Conservation (phyloP, 1,140 invertebrate genomes). For the Bombus vancouverensis region DNA sequence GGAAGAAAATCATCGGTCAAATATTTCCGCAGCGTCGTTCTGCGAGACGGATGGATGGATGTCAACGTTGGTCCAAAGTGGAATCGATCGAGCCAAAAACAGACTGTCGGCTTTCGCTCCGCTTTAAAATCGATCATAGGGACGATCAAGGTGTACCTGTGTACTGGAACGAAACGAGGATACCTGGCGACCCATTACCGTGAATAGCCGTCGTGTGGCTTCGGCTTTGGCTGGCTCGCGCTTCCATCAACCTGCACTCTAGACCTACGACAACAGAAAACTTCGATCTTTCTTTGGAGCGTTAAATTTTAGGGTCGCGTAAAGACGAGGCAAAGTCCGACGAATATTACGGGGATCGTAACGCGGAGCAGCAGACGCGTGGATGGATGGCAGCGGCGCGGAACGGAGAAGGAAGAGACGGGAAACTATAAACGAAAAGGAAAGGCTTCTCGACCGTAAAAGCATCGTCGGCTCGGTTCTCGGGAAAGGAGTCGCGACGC, state of each 20-base stretch:
- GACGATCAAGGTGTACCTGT: neutral
- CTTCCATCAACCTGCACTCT: no score
- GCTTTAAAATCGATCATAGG: neutral
- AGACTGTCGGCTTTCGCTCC: neutral
- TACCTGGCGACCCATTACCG: slow-evolving; percentile 1
- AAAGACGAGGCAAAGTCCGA: slow-evolving; percentile 69
- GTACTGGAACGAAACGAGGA: slow-evolving; percentile 25
- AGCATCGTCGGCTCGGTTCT: slow-evolving; percentile 31
- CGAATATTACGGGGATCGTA: slow-evolving; percentile 75
- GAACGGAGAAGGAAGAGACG: neutral
- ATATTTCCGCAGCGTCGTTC: neutral
- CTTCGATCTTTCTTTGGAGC: slow-evolving; percentile 26
- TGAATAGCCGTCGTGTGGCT: slow-evolving; percentile 20
- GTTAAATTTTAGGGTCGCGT: slow-evolving; percentile 70
- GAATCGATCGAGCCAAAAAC: slow-evolving; percentile 9
- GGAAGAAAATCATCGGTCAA: neutral
- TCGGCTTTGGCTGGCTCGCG: neutral
- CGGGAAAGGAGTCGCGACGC: slow-evolving; percentile 14
- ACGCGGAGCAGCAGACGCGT: slow-evolving; percentile 16
- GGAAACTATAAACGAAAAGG: neutral
- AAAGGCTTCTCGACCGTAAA: slow-evolving; percentile 30
- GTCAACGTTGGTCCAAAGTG: neutral
- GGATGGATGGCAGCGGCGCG: neutral
- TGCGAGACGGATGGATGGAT: neutral
- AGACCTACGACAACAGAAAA: slow-evolving; percentile 14